Evolutionary conservation across 2,113 vertebrate genomes (phyloP).

Genomic region (Misgurnus anguillicaudatus): DNA sequence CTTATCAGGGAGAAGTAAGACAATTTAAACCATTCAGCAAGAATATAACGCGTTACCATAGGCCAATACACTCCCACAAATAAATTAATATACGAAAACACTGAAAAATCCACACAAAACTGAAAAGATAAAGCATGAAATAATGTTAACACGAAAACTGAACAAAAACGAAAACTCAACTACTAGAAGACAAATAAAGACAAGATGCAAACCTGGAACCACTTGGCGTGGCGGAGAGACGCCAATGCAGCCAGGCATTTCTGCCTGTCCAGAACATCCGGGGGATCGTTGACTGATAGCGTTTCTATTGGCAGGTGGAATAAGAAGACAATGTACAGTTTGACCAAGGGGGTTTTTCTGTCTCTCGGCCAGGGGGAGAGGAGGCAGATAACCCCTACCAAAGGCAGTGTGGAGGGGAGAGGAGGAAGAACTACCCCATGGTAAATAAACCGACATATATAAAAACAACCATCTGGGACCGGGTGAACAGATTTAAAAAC

Average conservation of each 20-base stretch:
- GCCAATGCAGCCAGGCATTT: conserved; percentile 99
- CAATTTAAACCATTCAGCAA: conserved; percentile 45
- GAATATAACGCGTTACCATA: conserved; percentile 62
- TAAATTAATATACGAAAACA: conserved; percentile 46
- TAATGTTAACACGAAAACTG: conserved; percentile 40
- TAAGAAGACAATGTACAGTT: conserved; percentile 99
- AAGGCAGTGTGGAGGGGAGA: conserved; percentile 71
- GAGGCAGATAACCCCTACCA: conserved; percentile 89
- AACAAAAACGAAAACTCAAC: conserved; percentile 74
- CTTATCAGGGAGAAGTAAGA: conserved; percentile 58
- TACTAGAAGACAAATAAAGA: conserved; percentile 97
- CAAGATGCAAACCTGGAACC: conserved; percentile 99
- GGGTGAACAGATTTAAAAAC: not conserved
- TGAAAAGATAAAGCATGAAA: conserved; percentile 61
- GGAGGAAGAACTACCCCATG: conserved; percentile 72
- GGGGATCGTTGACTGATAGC: conserved; percentile 97
- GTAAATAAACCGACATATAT: conserved; percentile 45
- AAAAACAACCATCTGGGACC: conserved; percentile 56
- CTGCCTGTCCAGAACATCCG: conserved; percentile 99
- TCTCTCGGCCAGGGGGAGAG: conserved; percentile 93
- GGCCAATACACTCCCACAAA: conserved; percentile 61
- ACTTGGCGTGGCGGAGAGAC: conserved; percentile 99
- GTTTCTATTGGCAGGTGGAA: conserved; percentile 99
- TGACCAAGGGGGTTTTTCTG: conserved; percentile 99
- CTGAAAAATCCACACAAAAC: conserved; percentile 60